Evolutionary conservation across 1,140 invertebrate genomes (phyloP).

Genomic region (Drosophila truncata): DNA sequence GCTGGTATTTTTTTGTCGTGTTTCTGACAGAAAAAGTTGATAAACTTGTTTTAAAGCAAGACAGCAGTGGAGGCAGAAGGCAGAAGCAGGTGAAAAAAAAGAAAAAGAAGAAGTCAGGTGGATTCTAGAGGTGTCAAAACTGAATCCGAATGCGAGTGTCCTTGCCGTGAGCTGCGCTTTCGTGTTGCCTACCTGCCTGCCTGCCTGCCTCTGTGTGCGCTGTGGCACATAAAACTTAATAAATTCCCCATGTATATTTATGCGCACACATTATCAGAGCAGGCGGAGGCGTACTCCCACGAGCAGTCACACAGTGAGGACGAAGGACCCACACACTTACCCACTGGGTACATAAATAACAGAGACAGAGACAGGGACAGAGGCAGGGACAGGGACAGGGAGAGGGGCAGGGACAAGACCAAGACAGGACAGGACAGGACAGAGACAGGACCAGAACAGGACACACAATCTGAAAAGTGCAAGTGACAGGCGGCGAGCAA

Average conservation of each 20-base stretch:
- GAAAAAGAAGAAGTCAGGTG: background rate
- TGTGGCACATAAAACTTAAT: slow-evolving; percentile 74
- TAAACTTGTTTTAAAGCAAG: slow-evolving; percentile 68
- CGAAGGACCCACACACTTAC: background rate
- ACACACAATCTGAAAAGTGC: slow-evolving; percentile 51
- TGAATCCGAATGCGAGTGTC: slow-evolving; percentile 39
- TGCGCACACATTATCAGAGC: slow-evolving; percentile 74
- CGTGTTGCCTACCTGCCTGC: slow-evolving; percentile 38
- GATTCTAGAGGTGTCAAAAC: slow-evolving; percentile 7
- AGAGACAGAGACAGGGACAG: background rate
- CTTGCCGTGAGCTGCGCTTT: slow-evolving; percentile 48
- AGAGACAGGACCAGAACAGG: slow-evolving; percentile 14
- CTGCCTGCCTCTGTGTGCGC: slow-evolving; percentile 24
- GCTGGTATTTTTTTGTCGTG: slow-evolving; percentile 8
- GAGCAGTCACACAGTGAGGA: background rate
- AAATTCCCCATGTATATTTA: slow-evolving; percentile 77
- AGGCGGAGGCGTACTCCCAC: slow-evolving; percentile 24
- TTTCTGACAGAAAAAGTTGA: slow-evolving; percentile 53
- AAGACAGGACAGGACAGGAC: background rate
- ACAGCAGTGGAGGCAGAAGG: slow-evolving; percentile 9
- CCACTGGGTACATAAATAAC: slow-evolving; percentile 39
- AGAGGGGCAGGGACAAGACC: background rate
- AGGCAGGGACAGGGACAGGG: background rate
- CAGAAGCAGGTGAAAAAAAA: background rate
- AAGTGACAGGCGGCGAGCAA: slow-evolving; percentile 55